Conservation (phyloP, 2,888 invertebrate genomes). For the Ophion ellenae region DNA sequence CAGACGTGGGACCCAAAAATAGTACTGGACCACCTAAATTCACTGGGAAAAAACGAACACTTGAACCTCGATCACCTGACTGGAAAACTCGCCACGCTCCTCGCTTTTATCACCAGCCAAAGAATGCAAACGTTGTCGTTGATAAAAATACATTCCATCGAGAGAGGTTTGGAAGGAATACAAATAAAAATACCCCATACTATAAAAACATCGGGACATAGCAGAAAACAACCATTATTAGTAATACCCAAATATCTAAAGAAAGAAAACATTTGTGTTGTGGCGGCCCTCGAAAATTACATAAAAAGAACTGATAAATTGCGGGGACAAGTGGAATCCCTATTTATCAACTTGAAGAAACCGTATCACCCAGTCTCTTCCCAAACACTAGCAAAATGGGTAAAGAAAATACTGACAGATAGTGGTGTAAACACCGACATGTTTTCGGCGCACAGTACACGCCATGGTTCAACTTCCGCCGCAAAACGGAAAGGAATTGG, state of each 20-base stretch:
- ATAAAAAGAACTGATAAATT: not conserved
- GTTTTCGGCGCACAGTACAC: not conserved
- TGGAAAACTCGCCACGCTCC: no score
- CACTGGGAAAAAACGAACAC: no score
- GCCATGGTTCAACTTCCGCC: not conserved
- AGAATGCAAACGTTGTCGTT: not conserved
- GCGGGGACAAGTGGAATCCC: not conserved
- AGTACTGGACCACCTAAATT: no score
- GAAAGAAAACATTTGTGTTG: not conserved
- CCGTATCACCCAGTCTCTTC: not conserved
- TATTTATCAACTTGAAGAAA: not conserved
- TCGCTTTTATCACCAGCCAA: no score
- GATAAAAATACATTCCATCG: not conserved
- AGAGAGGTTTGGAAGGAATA: not conserved
- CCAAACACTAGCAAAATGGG: not conserved
- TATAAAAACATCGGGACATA: not conserved
- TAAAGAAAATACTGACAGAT: not conserved
- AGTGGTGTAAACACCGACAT: not conserved
- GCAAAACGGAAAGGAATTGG: not conserved
- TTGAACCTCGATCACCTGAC: no score
- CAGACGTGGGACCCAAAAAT: no score
- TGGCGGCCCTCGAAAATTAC: not conserved
- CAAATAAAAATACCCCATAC: not conserved
- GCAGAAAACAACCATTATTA: not conserved
- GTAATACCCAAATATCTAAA: not conserved